Conservation (phyloP, 2,797 vertebrate species). For the Gila robusta region DNA sequence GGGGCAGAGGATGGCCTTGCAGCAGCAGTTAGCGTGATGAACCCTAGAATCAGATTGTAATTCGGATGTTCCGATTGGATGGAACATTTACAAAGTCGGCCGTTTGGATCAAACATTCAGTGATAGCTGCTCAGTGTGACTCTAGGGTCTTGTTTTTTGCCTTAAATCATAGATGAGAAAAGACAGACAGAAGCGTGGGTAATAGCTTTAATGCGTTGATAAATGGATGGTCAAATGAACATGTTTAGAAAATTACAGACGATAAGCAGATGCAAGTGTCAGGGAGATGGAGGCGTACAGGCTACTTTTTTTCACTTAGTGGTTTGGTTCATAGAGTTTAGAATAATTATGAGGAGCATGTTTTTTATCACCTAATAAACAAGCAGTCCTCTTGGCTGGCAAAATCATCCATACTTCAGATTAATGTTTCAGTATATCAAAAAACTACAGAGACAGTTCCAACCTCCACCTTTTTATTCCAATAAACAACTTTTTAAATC, state of each 20-base stretch:
- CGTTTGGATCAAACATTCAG: background rate
- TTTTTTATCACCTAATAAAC: slow-evolving; percentile 4
- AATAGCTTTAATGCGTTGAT: background rate
- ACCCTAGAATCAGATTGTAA: slow-evolving; percentile 32
- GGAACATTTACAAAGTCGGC: slow-evolving; percentile 29
- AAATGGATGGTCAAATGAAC: background rate
- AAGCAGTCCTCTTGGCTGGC: background rate
- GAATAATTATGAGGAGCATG: background rate
- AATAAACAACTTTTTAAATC: background rate
- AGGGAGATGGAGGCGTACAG: background rate
- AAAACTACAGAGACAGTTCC: background rate
- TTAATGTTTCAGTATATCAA: background rate
- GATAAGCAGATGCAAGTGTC: slow-evolving; percentile 18
- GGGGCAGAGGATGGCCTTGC: slow-evolving; percentile 32
- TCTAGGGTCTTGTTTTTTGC: background rate
- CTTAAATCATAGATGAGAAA: slow-evolving; percentile 16
- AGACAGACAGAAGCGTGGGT: slow-evolving; percentile 3
- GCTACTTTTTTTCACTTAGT: background rate
- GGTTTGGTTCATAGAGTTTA: slow-evolving; percentile 7
- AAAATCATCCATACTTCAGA: background rate
- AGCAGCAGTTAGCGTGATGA: slow-evolving; percentile 27
- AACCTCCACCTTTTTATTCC: background rate
- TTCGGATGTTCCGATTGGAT: background rate
- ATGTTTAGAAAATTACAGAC: slow-evolving; percentile 1
- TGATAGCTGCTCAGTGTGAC: background rate